Conservation (phyloP, 2,113 vertebrate genomes). For the Hyla sarda region DNA sequence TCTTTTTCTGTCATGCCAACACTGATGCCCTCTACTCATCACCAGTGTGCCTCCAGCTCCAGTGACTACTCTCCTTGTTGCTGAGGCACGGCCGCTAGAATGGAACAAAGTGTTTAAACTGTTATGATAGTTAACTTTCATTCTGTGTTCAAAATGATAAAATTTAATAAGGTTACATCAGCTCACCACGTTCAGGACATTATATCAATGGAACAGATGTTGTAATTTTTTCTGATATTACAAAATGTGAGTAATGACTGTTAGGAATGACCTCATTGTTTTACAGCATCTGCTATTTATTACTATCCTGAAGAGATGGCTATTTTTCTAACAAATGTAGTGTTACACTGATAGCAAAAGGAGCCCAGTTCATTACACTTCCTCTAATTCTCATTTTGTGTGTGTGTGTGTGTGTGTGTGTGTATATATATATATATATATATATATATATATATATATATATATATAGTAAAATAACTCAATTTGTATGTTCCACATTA, state of each 20-base stretch:
- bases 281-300: conserved; percentile 16
- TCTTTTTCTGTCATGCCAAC: no score
- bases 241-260: neutral
- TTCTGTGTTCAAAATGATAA: neutral
- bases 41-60: no score
- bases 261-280: neutral
- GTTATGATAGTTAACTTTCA: neutral
- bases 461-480: no score
- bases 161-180: neutral
- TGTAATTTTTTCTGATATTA: neutral
- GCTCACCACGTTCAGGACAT: neutral
- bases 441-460: no score
- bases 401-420: no score
- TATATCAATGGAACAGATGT: neutral
- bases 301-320: conserved; percentile 5
- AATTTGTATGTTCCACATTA: no score
- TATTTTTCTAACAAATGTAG: conserved; percentile 14
- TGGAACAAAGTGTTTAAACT: neutral
- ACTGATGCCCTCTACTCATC: no score
- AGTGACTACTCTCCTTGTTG: no score
- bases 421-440: no score
- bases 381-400: no score
- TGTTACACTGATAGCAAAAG: conserved; percentile 51
- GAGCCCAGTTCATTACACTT: conserved; percentile 7
- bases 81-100: neutral